Base-by-base conservation (phyloP, 2,888 invertebrate genomes). In the Ischnura elegans region DNA sequence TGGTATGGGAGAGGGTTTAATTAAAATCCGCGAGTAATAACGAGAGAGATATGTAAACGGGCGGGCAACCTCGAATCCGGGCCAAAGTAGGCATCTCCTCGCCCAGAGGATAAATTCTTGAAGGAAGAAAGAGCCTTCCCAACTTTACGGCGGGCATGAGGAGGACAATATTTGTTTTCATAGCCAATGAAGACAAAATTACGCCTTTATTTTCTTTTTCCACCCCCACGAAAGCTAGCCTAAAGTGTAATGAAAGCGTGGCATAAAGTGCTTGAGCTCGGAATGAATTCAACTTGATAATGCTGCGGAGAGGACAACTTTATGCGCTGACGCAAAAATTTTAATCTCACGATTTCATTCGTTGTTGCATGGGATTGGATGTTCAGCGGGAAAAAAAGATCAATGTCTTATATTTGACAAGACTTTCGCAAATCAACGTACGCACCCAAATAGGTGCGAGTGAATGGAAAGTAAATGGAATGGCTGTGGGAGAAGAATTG, bases 111-210 rank as follows among this genome's bases (percentile, higher is more conserved):
- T 76, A 76, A 76, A 76, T 76, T 76, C 76, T 76, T 76, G 76
- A 76, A 76, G 76, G 25, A 76, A 10, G 36, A 25, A 13, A 29
- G 76, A 36, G 51, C 19, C 66, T 36, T 76, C 76, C 36, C 36
- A n/a, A 76, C 76, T 76, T 76, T 76, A 76, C 36, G 36, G 10
- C 76, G 36, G 36, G 76, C 16, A 76, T 76, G 76, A 36, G 36
- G 25, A 76, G 76, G 76, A 36, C 76, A 76, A 36, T 76, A 76
- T 76, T 76, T 76, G 76, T 76, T 76, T 76, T 76, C 36, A 76
- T 36, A 36, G 29, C 76, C 76, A 76, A 76, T 76, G 76, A 36
- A 76, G 36, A 36, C 76, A 76, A 76, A 76, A 36, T 76, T 76
- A 76, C 4, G 29, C 29, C 29, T 76, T n/a, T n/a, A n/a, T n/a